Conservation (phyloP, 2,797 vertebrate genomes). For the Dendrocincla tyrannina region DNA sequence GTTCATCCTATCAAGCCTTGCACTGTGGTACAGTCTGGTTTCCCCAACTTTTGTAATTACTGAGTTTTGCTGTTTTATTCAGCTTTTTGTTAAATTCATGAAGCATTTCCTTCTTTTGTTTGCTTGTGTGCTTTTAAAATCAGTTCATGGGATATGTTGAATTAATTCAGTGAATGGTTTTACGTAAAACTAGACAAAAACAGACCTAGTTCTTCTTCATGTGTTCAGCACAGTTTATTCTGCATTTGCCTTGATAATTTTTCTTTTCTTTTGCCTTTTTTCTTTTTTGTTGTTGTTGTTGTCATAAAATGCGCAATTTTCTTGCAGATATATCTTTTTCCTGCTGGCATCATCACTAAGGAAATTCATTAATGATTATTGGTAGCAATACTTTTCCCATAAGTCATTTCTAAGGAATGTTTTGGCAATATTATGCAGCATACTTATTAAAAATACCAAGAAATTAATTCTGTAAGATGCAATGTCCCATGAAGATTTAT, state of each 20-base stretch:
- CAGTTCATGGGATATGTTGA: not conserved
- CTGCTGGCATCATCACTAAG: not conserved
- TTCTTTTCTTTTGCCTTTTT: no score
- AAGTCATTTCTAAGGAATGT: not conserved
- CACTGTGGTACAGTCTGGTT: not conserved
- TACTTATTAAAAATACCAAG: not conserved
- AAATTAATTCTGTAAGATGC: not conserved
- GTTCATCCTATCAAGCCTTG: not conserved
- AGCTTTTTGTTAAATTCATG: not conserved
- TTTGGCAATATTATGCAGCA: not conserved
- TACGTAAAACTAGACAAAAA: fast-evolving
- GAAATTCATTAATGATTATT: not conserved
- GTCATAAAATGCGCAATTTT: not conserved
- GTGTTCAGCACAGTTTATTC: not conserved
- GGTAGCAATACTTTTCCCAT: not conserved
- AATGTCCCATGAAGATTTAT: not conserved
- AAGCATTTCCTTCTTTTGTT: not conserved
- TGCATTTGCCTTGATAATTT: not conserved
- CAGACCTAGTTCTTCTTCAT: not conserved
- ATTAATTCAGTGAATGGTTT: not conserved
- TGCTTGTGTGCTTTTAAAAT: not conserved
- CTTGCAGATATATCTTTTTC: not conserved
- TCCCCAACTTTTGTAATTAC: not conserved
- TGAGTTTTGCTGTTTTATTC: not conserved
- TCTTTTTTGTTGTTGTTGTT: no score